These are phyloP conservation scores for Synergus itoensis DNA, from an alignment of 2,888 invertebrate genomes.

Conservation along the genomic window DNA sequence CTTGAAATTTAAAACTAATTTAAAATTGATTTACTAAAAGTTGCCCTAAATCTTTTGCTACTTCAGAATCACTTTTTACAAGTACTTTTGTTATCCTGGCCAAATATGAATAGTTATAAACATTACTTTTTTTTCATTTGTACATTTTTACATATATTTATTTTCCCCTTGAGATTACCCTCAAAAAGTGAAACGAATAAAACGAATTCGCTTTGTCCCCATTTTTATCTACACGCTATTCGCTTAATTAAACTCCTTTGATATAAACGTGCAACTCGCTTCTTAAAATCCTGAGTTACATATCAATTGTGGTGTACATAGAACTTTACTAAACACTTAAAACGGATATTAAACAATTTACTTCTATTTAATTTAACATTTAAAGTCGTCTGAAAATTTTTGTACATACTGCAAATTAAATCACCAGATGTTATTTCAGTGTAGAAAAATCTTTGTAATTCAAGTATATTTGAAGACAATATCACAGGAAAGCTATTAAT, in stretches of 20 bases:
- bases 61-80: neutral
- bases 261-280: neutral
- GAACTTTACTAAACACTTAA: neutral
- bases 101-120: no score
- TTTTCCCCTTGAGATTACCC: neutral
- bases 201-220: neutral
- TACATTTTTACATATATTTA: neutral
- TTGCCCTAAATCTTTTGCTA: neutral
- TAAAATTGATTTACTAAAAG: neutral
- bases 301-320: neutral
- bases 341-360: neutral
- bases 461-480: neutral
- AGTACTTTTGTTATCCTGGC: no score
- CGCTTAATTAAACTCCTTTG: neutral
- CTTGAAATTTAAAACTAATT: neutral
- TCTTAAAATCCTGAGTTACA: neutral
- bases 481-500: no score
- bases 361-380: neutral
- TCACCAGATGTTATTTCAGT: neutral
- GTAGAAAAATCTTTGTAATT: neutral
- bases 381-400: neutral
- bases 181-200: neutral
- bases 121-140: neutral
- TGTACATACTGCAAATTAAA: neutral
- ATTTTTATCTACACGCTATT: neutral